Conservation (phyloP, 2,888 invertebrate genomes). For the Pimpla rufipes region DNA sequence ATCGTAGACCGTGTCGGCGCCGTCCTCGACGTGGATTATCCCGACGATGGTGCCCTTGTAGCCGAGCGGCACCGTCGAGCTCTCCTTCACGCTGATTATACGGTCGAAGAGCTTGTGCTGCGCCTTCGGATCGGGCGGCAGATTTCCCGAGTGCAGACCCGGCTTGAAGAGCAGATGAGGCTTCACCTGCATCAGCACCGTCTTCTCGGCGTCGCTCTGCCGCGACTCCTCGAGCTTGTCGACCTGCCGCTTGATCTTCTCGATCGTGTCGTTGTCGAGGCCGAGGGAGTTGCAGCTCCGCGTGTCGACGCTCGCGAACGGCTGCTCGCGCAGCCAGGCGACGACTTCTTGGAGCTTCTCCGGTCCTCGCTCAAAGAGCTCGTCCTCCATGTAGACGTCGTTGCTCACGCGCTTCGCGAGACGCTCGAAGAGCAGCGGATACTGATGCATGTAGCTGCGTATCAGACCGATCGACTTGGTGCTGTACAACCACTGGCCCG, state of each 20-base stretch:
- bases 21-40: conserved; percentile 86
- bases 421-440: conserved; percentile 91
- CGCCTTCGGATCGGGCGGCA: conserved; percentile 90
- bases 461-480: conserved; percentile 90
- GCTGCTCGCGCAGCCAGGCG: conserved; percentile 91
- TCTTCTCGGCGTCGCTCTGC: conserved; percentile 83
- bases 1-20: conserved; percentile 89
- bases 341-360: conserved; percentile 86
- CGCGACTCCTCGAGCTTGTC: conserved; percentile 78
- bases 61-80: conserved; percentile 93
- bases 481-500: conserved; percentile 92
- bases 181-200: conserved; percentile 91
- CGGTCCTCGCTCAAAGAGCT: conserved; percentile 88
- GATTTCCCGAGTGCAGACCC: conserved; percentile 86
- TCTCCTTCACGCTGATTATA: conserved; percentile 91
- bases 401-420: conserved; percentile 86
- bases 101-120: conserved; percentile 92
- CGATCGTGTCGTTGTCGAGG: conserved; percentile 89
- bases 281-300: conserved; percentile 90
- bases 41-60: conserved; percentile 94
- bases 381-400: conserved; percentile 89
- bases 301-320: conserved; percentile 87
- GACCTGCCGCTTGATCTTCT: conserved; percentile 86
- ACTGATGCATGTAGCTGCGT: conserved; percentile 89
- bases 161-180: conserved; percentile 91